Conservation (phyloP, 2,888 invertebrate species). For the Nomada fabriciana region DNA sequence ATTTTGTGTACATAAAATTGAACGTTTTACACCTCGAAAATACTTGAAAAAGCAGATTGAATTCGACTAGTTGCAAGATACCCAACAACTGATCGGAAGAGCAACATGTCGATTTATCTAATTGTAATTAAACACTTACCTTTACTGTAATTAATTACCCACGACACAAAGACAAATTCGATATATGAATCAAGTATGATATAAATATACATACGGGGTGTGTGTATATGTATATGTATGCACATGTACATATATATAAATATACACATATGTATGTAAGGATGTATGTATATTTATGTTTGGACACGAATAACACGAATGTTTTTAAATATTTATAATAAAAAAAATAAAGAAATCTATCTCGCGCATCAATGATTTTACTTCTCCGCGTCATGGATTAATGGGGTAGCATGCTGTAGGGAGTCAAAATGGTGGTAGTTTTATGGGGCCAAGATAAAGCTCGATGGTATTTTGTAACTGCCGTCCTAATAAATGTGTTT, state of each 20-base stretch:
- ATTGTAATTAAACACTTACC: constrained; percentile 63
- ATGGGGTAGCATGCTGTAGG: background rate
- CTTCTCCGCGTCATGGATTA: background rate
- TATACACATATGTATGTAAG: constrained; percentile 65
- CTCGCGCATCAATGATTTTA: constrained; percentile 45
- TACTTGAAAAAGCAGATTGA: constrained; percentile 28
- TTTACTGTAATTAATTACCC: constrained; percentile 66
- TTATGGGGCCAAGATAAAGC: constrained; percentile 7
- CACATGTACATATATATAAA: background rate
- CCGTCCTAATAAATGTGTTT: constrained; percentile 25
- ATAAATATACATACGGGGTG: constrained; percentile 15
- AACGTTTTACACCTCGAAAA: constrained; percentile 30
- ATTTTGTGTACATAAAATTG: constrained; percentile 62
- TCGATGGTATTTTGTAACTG: constrained; percentile 26
- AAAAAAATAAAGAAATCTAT: constrained; percentile 74
- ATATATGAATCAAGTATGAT: constrained; percentile 69
- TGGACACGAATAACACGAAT: constrained; percentile 71
- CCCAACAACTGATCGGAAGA: constrained; percentile 35
- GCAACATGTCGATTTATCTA: constrained; percentile 53
- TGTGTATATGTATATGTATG: constrained; percentile 18
- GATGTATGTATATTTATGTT: constrained; percentile 69
- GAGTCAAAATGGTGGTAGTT: constrained; percentile 54
- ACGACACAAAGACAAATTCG: constrained; percentile 64
- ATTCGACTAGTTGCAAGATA: constrained; percentile 35
- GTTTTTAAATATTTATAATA: constrained; percentile 83